phyloP scores from a whole-genome alignment of 1,140 invertebrate species.

The Zeugodacus cucurbitae region DNA sequence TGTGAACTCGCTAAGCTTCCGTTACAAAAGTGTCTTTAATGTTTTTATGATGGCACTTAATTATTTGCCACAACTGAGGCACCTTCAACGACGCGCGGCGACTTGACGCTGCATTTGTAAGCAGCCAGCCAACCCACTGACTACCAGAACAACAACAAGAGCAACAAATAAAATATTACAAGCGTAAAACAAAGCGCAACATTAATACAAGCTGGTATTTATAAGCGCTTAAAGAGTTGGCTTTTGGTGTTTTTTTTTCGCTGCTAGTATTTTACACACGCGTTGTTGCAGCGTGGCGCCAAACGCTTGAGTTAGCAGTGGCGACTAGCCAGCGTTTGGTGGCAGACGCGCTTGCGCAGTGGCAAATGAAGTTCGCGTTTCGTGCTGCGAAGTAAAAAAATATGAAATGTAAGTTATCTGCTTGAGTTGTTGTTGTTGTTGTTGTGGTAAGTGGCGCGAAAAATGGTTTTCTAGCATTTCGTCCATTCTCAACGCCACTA shows the following conservation, averaged over 20 bases:
- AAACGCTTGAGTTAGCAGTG: background rate
- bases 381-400: background rate
- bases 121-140: background rate
- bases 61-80: background rate
- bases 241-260: background rate
- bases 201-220: background rate
- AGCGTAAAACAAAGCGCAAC: background rate
- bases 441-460: background rate
- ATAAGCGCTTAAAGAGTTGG: background rate
- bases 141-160: background rate
- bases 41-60: slow-evolving; percentile 38
- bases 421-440: background rate
- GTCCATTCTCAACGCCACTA: background rate
- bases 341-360: background rate
- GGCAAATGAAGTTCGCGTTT: background rate
- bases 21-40: slow-evolving; percentile 32
- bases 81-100: background rate
- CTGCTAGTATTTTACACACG: background rate
- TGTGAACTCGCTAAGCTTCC: slow-evolving; percentile 24
- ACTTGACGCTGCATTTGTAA: background rate
- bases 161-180: too few species aligned
- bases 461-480: background rate
- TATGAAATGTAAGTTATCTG: too few species aligned
- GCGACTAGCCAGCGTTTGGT: background rate
- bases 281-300: background rate